These are phyloP conservation scores for Antrozous pallidus DNA, from an alignment of 2,797 vertebrate species.

Conservation along the genomic window DNA sequence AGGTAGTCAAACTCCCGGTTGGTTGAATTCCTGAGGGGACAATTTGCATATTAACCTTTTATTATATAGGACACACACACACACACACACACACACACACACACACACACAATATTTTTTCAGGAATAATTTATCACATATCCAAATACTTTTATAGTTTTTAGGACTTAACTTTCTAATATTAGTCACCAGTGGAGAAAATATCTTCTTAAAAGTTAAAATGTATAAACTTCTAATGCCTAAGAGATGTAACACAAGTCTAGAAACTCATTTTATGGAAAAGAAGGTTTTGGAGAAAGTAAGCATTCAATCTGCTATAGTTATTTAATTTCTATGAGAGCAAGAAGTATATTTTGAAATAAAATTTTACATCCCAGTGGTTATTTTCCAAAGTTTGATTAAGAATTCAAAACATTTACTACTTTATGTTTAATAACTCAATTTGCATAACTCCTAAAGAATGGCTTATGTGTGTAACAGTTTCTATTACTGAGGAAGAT, in stretches of 20 bases:
- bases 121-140: not conserved
- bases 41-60: no score
- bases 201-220: slow-evolving; percentile 30
- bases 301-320: not conserved
- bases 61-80: no score
- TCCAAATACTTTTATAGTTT: not conserved
- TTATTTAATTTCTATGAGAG: slow-evolving; percentile 23
- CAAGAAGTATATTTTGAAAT: not conserved
- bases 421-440: slow-evolving; percentile 16
- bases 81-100: no score
- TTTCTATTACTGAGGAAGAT: not conserved
- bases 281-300: not conserved
- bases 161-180: not conserved
- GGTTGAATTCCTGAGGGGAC: no score
- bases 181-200: not conserved
- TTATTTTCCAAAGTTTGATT: not conserved
- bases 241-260: not conserved
- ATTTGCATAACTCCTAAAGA: not conserved
- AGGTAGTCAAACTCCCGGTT: no score
- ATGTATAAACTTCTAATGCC: not conserved
- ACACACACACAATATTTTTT: not conserved
- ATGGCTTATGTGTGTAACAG: not conserved
- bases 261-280: not conserved
- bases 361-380: not conserved
- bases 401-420: not conserved